Conservation (phyloP, 2,113 vertebrate genomes). For the Brachypodius melanocephalos region DNA sequence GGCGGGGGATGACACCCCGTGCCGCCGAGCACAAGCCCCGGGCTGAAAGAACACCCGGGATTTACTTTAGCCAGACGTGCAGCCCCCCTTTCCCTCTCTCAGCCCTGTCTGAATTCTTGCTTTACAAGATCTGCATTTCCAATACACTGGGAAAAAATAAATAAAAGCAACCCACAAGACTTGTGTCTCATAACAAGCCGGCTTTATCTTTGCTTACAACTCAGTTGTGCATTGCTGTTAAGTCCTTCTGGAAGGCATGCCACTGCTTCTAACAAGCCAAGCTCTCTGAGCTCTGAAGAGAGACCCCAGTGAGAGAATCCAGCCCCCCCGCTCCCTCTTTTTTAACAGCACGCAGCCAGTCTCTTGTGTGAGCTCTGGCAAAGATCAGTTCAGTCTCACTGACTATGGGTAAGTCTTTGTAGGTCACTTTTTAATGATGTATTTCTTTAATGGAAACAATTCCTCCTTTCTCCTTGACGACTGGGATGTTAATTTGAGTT, state of each 20-base stretch:
- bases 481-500: slow-evolving; percentile 30
- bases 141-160: slow-evolving; percentile 28
- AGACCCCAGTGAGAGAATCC: slow-evolving; percentile 42
- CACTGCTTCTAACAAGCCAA: slow-evolving; percentile 19
- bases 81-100: background rate
- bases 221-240: slow-evolving; percentile 41
- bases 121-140: slow-evolving; percentile 43
- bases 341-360: slow-evolving; percentile 40
- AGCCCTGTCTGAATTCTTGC: background rate
- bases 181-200: slow-evolving; percentile 39
- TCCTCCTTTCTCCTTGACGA: slow-evolving; percentile 17
- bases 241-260: slow-evolving; percentile 43
- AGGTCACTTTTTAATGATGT: slow-evolving; percentile 63
- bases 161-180: slow-evolving; percentile 38
- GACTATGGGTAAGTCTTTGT: slow-evolving; percentile 41
- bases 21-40: background rate
- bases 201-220: slow-evolving; percentile 46
- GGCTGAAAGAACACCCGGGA: background rate
- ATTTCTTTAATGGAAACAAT: slow-evolving; percentile 35
- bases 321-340: slow-evolving; percentile 5
- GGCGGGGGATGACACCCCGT: background rate
- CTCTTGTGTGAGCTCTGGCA: slow-evolving; percentile 57
- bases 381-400: slow-evolving; percentile 44
- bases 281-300: slow-evolving; percentile 43
- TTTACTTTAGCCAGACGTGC: background rate